Conservation (phyloP, 2,888 invertebrate genomes). For the Caenorhabditis sinica region DNA sequence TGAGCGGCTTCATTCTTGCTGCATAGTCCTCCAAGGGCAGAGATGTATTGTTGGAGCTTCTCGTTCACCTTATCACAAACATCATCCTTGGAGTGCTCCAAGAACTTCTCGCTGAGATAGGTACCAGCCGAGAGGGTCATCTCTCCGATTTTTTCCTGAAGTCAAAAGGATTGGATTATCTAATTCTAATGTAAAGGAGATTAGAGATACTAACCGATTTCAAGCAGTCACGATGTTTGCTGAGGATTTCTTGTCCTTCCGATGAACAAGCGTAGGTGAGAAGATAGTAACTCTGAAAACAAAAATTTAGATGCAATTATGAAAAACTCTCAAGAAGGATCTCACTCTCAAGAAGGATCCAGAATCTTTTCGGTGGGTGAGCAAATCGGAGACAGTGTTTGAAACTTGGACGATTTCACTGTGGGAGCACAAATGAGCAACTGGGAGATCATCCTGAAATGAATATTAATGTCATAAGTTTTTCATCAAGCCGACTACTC, state of each 20-base stretch:
- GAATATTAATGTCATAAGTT: too few species aligned
- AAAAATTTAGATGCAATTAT: neutral
- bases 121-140: slow-evolving; percentile 83
- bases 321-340: neutral
- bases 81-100: slow-evolving; percentile 78
- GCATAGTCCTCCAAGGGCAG: slow-evolving; percentile 80
- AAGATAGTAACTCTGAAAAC: slow-evolving; percentile 80
- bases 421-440: slow-evolving; percentile 80
- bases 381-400: slow-evolving; percentile 77
- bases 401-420: slow-evolving; percentile 80
- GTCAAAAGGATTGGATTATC: neutral
- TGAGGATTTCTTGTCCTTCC: slow-evolving; percentile 81
- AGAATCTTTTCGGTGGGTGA: slow-evolving; percentile 82
- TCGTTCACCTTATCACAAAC: slow-evolving; percentile 78
- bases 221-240: slow-evolving; percentile 80
- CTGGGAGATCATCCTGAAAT: slow-evolving; percentile 80
- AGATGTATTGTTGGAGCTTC: slow-evolving; percentile 80
- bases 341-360: slow-evolving; percentile 81
- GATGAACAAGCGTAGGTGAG: slow-evolving; percentile 82
- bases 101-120: slow-evolving; percentile 82
- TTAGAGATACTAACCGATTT: slow-evolving; percentile 61
- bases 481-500: too few species aligned
- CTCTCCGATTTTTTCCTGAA: slow-evolving; percentile 81
- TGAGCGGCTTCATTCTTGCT: slow-evolving; percentile 79
- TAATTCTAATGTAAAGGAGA: neutral